phyloP scores from a whole-genome alignment of 2,888 invertebrate species.

The Orchestes rusci region DNA sequence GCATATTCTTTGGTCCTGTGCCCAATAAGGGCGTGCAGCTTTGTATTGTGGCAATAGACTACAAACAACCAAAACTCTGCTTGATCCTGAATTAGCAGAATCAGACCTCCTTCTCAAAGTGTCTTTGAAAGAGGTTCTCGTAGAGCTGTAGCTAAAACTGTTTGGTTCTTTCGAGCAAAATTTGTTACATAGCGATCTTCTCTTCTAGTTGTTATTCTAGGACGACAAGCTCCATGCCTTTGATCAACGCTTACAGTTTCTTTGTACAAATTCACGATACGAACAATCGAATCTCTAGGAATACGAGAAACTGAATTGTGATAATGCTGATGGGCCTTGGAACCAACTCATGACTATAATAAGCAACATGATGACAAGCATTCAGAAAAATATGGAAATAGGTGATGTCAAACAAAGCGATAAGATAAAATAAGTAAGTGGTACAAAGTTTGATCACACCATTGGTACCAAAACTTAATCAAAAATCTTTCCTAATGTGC shows the following conservation, averaged over 20 bases:
- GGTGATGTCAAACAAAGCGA: no score
- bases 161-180: neutral
- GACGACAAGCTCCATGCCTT: conserved; percentile 3
- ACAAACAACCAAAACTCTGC: conserved; percentile 3
- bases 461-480: no score
- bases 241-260: neutral
- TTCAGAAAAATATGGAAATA: no score
- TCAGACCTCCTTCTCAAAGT: neutral
- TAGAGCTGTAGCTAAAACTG: neutral
- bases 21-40: conserved; percentile 3
- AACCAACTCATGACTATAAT: no score
- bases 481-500: no score
- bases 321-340: no score
- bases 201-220: conserved; percentile 2
- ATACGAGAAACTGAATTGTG: no score
- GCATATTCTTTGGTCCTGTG: neutral
- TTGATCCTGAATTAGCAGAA: neutral
- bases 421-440: no score
- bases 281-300: neutral
- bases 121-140: neutral
- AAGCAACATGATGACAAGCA: no score
- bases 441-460: no score
- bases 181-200: conserved; percentile 5
- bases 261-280: neutral
- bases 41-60: conserved; percentile 3